phyloP scores from a whole-genome alignment of 2,888 invertebrate genomes.

The Sesia apiformis region DNA sequence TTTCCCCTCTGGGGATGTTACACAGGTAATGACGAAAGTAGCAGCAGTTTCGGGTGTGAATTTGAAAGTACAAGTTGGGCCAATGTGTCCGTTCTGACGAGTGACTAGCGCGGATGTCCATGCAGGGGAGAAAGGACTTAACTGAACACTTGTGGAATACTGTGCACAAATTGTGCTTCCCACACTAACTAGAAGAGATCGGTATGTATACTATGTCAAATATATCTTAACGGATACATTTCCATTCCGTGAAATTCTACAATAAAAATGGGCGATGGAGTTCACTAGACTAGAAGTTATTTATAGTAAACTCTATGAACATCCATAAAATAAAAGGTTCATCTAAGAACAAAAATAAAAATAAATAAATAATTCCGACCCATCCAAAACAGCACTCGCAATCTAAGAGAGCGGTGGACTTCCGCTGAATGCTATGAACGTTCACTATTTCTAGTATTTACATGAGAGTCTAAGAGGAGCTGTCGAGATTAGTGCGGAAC shows the following conservation, averaged over 20 bases:
- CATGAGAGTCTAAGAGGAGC: conserved; percentile 38
- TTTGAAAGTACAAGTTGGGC: conserved; percentile 2
- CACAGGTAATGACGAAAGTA: conserved; percentile 13
- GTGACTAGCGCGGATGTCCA: conserved; percentile 10
- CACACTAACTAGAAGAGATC: conserved; percentile 65
- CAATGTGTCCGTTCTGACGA: conserved; percentile 6
- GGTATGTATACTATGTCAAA: conserved; percentile 61
- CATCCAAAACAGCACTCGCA: conserved; percentile 67
- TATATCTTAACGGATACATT: conserved; percentile 32
- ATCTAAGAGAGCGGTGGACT: conserved; percentile 36
- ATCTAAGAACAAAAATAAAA: conserved; percentile 41
- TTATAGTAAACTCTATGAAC: conserved; percentile 56
- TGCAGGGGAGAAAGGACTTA: conserved; percentile 53
- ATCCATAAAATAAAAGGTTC: conserved; percentile 50
- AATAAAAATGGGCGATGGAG: conserved; percentile 59
- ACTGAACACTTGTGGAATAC: conserved; percentile 35
- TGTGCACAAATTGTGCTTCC: conserved; percentile 44
- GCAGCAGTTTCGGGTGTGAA: conserved; percentile 11
- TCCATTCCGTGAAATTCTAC: conserved; percentile 54
- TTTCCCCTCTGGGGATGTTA: conserved; percentile 29
- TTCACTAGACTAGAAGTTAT: conserved; percentile 57
- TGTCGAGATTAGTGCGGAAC: conserved; percentile 30
- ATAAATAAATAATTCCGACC: conserved; percentile 53
- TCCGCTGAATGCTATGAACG: conserved; percentile 37
- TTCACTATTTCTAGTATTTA: conserved; percentile 52